Base-by-base conservation (phyloP, 1,140 invertebrate genomes). In the Diabrotica virgifera region DNA sequence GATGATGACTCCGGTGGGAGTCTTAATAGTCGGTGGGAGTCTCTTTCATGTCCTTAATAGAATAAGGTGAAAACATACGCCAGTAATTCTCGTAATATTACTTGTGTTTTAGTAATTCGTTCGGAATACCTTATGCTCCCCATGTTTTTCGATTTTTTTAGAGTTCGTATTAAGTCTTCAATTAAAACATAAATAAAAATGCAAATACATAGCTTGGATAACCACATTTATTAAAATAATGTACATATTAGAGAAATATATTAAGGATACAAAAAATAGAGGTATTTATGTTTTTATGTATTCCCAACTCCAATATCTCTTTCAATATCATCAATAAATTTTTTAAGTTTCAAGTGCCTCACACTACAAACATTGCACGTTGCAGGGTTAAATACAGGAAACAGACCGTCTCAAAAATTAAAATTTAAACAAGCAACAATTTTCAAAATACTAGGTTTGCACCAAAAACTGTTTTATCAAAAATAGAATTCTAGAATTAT, bases 201-300 rank as follows among this genome's bases (percentile, higher is more conserved):
- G 46, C 9, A 51, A 51, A 51, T 11, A 50, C 46, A 51, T 51
- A 10, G 46, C 9, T 51, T 12, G 12, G 12, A 51, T 12, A 12
- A 51, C 12, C 12, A 51, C 14, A 24, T 24, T 24, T 24, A 24
- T 24, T 24, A 55, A 24, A 14, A 24, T 14, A 55, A 55, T 55
- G 36, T 24, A 55, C 53, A 13, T 55, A 24, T 24, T 24, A 24
- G 24, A 24, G 24, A 24, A 24, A 24, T 24, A 24, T 24, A 24
- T 24, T 24, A 24, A 24, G 14, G 14, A 55, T 55, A 55, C 14
- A 55, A 55, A 55, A 55, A 24, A 55, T 55, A 55, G 53, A 13
- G 53, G 53, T 55, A 55, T 55, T 55, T 35, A 55, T 52, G n/a
- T 12, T n/a, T 52, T 52, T 52, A n/a, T 52, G 13, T 5, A 12